phyloP scores from a whole-genome alignment of 2,113 vertebrate genomes.

The Lepus europaeus region DNA sequence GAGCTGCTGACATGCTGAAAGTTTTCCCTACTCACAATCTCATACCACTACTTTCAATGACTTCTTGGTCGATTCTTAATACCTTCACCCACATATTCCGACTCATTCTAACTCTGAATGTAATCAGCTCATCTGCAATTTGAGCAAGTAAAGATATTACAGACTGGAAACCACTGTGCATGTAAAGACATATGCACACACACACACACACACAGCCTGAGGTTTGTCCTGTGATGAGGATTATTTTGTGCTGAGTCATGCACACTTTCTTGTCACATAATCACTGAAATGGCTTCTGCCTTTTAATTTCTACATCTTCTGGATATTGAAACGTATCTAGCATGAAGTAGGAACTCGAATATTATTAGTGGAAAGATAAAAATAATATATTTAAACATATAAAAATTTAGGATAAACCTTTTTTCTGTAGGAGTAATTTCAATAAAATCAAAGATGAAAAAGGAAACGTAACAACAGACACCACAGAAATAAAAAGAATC shows the following conservation, averaged over 20 bases:
- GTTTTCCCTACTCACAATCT: not conserved
- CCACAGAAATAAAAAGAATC: too few relatives aligned
- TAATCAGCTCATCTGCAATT: not conserved
- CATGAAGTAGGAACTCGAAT: not conserved
- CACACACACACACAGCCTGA: not conserved
- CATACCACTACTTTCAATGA: not conserved
- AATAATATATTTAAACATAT: not conserved
- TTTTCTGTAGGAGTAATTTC: not conserved
- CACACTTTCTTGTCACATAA: not conserved
- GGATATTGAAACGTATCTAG: not conserved
- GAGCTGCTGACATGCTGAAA: not conserved
- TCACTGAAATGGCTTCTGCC: not conserved
- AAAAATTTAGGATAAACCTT: not conserved
- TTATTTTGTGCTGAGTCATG: not conserved
- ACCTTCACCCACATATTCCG: not conserved
- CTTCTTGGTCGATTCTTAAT: slow-evolving; percentile 47
- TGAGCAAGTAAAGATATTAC: not conserved
- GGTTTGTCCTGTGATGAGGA: not conserved
- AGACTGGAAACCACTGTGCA: not conserved
- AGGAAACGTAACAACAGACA: too few relatives aligned
- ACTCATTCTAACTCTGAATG: not conserved
- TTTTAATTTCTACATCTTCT: not conserved
- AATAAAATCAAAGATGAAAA: too few relatives aligned
- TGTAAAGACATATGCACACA: not conserved
- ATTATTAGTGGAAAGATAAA: slow-evolving; percentile 19